phyloP scores from a whole-genome alignment of 2,797 vertebrate species.

The Pantherophis vulpinus region DNA sequence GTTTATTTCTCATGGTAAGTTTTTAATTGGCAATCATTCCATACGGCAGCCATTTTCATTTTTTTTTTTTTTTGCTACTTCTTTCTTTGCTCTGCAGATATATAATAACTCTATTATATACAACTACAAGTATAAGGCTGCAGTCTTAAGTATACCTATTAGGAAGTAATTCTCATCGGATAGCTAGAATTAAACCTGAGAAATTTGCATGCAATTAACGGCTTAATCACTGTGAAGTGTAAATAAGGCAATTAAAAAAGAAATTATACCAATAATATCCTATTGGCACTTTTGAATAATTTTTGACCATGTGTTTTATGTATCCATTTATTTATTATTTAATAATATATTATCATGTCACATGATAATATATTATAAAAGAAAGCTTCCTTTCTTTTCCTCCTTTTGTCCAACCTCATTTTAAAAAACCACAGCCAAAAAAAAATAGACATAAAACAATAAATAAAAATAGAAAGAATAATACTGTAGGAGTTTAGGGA shows the following conservation, averaged over 20 bases:
- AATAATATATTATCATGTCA: constrained; percentile 38
- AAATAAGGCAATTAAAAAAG: constrained; percentile 52
- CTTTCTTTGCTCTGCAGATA: constrained; percentile 50
- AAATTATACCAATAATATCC: constrained; percentile 42
- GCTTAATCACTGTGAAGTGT: constrained; percentile 71
- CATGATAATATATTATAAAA: not conserved
- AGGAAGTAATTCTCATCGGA: not conserved
- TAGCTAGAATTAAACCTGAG: not conserved
- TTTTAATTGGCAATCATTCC: constrained; percentile 54
- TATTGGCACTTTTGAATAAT: constrained; percentile 62
- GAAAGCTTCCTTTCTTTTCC: not conserved
- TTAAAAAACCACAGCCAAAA: not conserved
- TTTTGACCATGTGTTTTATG: constrained; percentile 61
- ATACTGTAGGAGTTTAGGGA: not conserved
- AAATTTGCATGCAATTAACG: constrained; percentile 24
- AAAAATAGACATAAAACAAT: not conserved
- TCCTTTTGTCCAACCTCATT: not conserved
- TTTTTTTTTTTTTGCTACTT: constrained; percentile 55
- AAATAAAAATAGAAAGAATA: accelerated
- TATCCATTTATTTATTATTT: constrained; percentile 55
- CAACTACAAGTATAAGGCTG: not conserved
- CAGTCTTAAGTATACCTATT: not conserved
- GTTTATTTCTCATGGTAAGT: constrained; percentile 63
- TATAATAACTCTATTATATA: constrained; percentile 43
- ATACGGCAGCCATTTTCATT: constrained; percentile 36